phyloP scores from a whole-genome alignment of 2,113 vertebrate genomes.

The Neotoma lepida region DNA sequence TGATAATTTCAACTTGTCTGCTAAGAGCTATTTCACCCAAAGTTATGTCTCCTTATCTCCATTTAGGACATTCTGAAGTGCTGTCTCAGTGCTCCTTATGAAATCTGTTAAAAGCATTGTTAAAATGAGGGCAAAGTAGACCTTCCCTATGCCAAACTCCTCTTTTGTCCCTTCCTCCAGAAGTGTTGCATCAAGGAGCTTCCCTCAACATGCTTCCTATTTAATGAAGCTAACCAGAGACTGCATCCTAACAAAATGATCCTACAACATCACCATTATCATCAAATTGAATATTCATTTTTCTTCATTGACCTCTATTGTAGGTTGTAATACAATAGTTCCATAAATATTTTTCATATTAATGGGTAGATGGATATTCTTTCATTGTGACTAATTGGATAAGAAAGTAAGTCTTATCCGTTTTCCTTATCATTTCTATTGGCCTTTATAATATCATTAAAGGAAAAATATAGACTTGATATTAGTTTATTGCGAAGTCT shows the following conservation, averaged over 20 bases:
- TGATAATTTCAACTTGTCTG: neutral
- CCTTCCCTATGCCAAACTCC: neutral
- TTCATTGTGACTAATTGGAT: slow-evolving; percentile 22
- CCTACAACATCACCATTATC: neutral
- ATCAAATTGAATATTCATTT: slow-evolving; percentile 40
- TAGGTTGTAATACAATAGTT: neutral
- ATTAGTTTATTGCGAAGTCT: slow-evolving; percentile 38
- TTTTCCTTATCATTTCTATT: slow-evolving; percentile 49
- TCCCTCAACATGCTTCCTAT: neutral
- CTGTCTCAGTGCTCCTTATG: neutral
- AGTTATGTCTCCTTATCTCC: neutral
- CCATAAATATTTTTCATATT: slow-evolving; percentile 22
- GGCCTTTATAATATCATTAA: slow-evolving; percentile 52
- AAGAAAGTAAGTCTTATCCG: slow-evolving; percentile 28
- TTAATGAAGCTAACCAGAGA: slow-evolving; percentile 10
- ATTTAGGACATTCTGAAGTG: neutral
- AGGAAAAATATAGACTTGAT: slow-evolving; percentile 9
- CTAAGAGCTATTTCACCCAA: neutral
- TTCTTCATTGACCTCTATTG: neutral
- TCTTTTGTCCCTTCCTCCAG: neutral
- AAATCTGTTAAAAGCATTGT: neutral
- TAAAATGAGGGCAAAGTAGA: neutral
- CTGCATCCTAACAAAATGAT: neutral
- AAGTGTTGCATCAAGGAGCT: neutral
- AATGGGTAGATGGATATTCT: neutral